Base-by-base conservation (phyloP, 2,113 vertebrate genomes). In the Oceanodroma tethys region DNA sequence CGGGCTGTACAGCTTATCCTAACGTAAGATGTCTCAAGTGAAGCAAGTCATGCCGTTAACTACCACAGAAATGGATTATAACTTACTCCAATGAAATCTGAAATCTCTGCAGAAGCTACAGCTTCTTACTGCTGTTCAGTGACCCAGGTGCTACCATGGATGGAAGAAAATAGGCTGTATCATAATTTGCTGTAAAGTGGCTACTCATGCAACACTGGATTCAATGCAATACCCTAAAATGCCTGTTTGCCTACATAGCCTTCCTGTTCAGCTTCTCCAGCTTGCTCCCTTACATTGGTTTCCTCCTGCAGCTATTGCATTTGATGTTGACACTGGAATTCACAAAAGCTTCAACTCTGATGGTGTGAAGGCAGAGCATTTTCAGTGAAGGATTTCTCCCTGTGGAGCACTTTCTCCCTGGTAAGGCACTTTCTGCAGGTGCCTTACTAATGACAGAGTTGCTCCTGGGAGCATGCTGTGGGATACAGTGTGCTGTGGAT, bases 281-380 rank as follows among this genome's bases (percentile, higher is more conserved):
- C 45, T 78, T 45, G 25, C 34, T 70, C 17, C 8, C 38, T 83
- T 30, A 2, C 32, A 3, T 2, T 63, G 23, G 26, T 71, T 50
- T 70, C 59, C 34, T 90, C 30, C 68, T n/a, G 55, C 55, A 90
- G 42, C 21, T 74, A 10, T 47, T 75, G n/a, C 16, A 5, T 17
- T 55, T 34, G 42, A 27, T 70, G 63, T 8, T 42, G 30, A 50
- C 7, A 7, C 9, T 81, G 82, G 29, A 83, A 21, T n/a, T 86
- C 14, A 48, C 0, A 0, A 73, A 85, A 3, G 0, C 38, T 93
- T 90, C 36, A 12, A 0, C n/a, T 70, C 34, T 0, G 0, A 23
- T 0, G 4, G 22, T 11, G 13, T 19, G 34, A 68, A 70, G 71
- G 55, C 58, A 81, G 53, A 56, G 20, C 45, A 10, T 40, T 85